These are phyloP conservation scores for Sebastes kiyomatsui DNA, from an alignment of 2,797 vertebrate species.

Conservation along the genomic window DNA sequence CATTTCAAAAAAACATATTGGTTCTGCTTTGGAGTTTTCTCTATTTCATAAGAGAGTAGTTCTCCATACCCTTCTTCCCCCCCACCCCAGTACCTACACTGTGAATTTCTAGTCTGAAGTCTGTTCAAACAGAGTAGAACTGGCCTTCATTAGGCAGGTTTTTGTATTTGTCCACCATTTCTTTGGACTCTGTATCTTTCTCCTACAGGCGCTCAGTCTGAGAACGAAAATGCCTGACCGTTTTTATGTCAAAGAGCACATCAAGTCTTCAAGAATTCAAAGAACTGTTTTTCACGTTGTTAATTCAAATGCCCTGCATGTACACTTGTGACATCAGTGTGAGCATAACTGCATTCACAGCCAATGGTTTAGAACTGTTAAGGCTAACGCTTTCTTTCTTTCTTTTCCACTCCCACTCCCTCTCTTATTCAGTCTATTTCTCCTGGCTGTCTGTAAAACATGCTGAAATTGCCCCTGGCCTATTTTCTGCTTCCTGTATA, in stretches of 20 bases:
- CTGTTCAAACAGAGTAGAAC: neutral
- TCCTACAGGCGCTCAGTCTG: neutral
- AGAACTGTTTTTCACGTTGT: neutral
- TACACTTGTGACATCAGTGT: neutral
- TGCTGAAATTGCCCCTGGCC: slow-evolving; percentile 43
- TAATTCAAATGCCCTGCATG: neutral
- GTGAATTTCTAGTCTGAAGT: neutral
- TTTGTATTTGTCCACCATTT: neutral
- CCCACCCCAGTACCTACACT: neutral
- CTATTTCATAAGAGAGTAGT: neutral
- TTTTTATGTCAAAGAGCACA: slow-evolving; percentile 15
- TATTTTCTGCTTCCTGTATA: slow-evolving; percentile 37
- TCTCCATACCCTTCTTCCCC: neutral
- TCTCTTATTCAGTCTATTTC: slow-evolving; percentile 5
- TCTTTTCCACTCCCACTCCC: neutral
- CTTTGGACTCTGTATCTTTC: neutral
- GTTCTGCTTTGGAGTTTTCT: neutral
- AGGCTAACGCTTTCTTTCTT: neutral
- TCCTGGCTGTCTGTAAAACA: slow-evolving; percentile 35
- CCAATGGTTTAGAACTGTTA: neutral
- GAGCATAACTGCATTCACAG: neutral
- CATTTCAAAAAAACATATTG: neutral
- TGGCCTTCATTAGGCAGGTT: neutral
- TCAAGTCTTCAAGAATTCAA: neutral
- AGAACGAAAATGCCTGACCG: neutral